Conservation (phyloP, 2,888 invertebrate species). For the Hypsopygia costalis region DNA sequence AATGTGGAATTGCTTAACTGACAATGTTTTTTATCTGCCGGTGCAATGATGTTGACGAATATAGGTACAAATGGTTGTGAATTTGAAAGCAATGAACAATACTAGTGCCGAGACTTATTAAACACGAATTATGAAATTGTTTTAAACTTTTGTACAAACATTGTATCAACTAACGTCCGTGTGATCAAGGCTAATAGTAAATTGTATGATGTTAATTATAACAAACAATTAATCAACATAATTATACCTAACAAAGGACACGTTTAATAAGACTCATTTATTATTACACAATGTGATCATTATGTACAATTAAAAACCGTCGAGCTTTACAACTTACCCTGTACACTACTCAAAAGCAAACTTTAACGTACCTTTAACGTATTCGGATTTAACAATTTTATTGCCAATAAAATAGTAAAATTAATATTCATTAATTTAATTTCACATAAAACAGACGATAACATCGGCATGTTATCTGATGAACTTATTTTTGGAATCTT, state of each 20-base stretch:
- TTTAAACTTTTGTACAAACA: not conserved
- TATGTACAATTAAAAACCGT: too few relatives aligned
- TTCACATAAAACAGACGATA: conserved; percentile 1
- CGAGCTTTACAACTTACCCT: too few relatives aligned
- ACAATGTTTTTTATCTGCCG: not conserved
- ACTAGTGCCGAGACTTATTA: too few relatives aligned
- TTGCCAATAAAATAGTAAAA: not conserved
- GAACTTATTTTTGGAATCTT: not conserved
- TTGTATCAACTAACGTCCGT: too few relatives aligned
- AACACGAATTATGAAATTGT: too few relatives aligned
- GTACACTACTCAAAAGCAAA: too few relatives aligned
- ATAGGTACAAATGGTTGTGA: not conserved
- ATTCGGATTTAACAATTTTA: not conserved
- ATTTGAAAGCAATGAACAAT: not conserved
- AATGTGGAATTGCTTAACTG: not conserved
- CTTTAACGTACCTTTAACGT: not conserved
- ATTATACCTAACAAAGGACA: too few relatives aligned
- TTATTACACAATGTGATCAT: too few relatives aligned
- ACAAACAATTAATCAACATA: too few relatives aligned
- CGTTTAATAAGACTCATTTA: too few relatives aligned
- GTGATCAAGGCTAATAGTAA: too few relatives aligned
- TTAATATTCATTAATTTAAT: conserved; percentile 3
- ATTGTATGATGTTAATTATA: too few relatives aligned
- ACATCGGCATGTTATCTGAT: not conserved
- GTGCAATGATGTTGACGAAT: not conserved